A percentile compares a stretch with the other conserved stretches of the same genome.
Evolutionary conservation across 2,888 invertebrate genomes (phyloP).

Genomic region (Lucinisca nassula): DNA sequence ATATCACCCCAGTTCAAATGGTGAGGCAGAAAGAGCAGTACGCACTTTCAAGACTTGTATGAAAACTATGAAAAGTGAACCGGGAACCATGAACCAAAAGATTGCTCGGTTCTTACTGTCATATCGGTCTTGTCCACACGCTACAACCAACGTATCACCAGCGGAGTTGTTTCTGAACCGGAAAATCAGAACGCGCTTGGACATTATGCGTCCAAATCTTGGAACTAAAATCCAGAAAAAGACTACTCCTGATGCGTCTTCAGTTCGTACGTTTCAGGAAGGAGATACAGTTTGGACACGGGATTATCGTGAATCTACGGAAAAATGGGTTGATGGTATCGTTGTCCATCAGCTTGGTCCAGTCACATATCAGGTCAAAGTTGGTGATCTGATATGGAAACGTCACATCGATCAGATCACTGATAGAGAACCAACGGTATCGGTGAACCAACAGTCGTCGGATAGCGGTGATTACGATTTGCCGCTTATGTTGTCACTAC

Average conservation of each 20-base stretch:
- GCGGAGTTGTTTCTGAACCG: not conserved
- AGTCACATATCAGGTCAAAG: constrained; percentile 4
- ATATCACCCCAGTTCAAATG: too few relatives aligned
- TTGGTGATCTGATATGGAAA: constrained; percentile 13
- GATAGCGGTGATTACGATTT: not conserved
- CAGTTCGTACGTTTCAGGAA: not conserved
- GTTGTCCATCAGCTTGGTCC: not conserved
- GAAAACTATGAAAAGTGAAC: too few relatives aligned
- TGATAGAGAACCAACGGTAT: not conserved
- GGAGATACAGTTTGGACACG: not conserved
- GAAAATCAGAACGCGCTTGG: not conserved
- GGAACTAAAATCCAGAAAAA: not conserved
- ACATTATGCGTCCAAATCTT: not conserved
- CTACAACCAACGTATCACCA: not conserved
- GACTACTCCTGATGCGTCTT: not conserved
- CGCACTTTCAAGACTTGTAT: too few relatives aligned
- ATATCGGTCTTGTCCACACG: not conserved
- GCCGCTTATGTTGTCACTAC: not conserved
- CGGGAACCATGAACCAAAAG: too few relatives aligned
- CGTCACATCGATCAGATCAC: constrained; percentile 2
- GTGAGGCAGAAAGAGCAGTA: too few relatives aligned
- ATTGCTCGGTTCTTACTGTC: not conserved
- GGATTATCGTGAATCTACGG: not conserved
- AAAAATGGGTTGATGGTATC: constrained; percentile 1
- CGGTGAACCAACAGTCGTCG: not conserved